Evolutionary conservation across 2,797 vertebrate genomes (phyloP).

Genomic region (Molothrus ater): DNA sequence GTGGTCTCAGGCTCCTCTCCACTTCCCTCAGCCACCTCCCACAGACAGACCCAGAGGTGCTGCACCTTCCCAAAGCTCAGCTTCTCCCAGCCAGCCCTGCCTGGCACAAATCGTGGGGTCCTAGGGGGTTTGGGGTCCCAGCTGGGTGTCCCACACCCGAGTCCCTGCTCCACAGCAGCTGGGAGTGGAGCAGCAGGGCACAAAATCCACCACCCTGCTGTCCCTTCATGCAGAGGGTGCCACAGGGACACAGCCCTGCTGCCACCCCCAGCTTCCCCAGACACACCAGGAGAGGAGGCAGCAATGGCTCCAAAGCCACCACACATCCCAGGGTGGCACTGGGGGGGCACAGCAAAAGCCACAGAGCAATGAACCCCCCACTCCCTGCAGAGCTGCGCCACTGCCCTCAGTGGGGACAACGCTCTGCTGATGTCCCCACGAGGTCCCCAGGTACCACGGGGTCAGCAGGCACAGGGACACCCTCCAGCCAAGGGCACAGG

Average conservation of each 20-base stretch:
- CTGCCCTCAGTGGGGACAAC: fast-evolving
- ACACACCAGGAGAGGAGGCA: not conserved
- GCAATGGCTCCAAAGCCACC: not conserved
- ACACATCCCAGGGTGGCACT: fast-evolving
- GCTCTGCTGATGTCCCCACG: fast-evolving
- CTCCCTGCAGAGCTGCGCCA: not conserved
- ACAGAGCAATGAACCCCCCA: not conserved
- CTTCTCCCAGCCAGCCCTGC: not conserved
- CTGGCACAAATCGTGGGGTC: not conserved
- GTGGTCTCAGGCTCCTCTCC: not conserved
- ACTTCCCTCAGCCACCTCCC: not conserved
- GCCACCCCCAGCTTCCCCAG: not conserved
- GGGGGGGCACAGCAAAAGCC: not conserved
- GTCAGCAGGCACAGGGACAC: not conserved
- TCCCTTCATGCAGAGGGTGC: not conserved
- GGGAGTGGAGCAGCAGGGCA: not conserved
- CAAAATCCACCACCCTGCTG: not conserved
- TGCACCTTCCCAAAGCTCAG: not conserved
- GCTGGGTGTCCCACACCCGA: not conserved
- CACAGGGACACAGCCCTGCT: not conserved
- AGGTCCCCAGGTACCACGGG: not conserved
- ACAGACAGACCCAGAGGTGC: not conserved
- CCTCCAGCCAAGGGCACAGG: not conserved
- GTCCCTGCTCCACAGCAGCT: fast-evolving
- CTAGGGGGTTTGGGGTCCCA: not conserved